Base-by-base conservation (phyloP, 2,888 invertebrate species). In the Ganaspis brasiliensis region DNA sequence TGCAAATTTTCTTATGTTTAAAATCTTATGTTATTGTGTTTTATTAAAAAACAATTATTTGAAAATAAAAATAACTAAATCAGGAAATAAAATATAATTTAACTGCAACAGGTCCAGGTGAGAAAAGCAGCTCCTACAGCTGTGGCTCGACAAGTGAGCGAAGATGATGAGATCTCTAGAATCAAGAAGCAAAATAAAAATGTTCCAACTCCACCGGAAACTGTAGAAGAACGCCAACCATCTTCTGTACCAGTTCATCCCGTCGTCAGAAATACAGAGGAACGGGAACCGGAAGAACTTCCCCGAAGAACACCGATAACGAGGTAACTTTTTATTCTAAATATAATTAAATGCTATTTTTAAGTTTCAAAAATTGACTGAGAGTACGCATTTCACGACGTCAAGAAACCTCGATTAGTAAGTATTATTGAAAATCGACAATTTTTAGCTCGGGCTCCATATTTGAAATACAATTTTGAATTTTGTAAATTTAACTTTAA, bases 81-180 rank as follows among this genome's bases (percentile, higher is more conserved):
- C 10, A 12, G 6, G 31, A 67, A 61, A 61, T 37, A 37, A 56
- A 52, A 49, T 16, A 67, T 35, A 35, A 10, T 56, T 73, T 77
- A 56, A 61, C 72, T 73, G 70, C 75, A 57, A 77, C 81, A 90
- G 90, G 86, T 89, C 73, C 90, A 90, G 82, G 84, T 87, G 74
- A 88, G 88, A 76, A 90, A 90, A 80, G 76, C 86, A 31, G 3
- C n/a, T 61, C 85, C 89, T 52, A 82, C 87, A 57, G 93, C 94
- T n/a, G 93, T 96, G 10, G 94, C 95, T 70, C 93, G 97, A 79
- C 97, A 97, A 91, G 94, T 95, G 81, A 97, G 97, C 89, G 98
- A 98, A 92, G 97, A 97, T 87, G 97, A 97, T 88, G 98, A 98
- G 91, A 97, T 98, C 80, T 93, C 96, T 10, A 95, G 96, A 87